These are phyloP conservation scores for Pseudomyrmex pallidus DNA, from an alignment of 1,140 invertebrate genomes.

Conservation along the genomic window DNA sequence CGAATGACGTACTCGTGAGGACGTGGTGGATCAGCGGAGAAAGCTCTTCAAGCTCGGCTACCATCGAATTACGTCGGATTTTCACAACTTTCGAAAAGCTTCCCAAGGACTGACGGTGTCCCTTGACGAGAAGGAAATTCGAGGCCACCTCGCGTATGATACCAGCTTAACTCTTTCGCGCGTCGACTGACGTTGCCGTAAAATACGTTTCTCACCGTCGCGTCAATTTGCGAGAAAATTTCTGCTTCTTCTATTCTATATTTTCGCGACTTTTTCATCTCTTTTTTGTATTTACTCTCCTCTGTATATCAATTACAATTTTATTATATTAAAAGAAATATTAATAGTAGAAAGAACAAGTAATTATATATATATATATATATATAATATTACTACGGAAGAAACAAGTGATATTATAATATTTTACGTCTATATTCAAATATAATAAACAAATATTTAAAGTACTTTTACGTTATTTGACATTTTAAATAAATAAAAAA, in stretches of 20 bases:
- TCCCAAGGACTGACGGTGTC: constrained; percentile 20
- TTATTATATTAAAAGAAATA: not conserved
- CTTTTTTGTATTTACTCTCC: not conserved
- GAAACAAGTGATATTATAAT: no score
- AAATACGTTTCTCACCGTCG: constrained; percentile 20
- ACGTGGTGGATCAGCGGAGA: constrained; percentile 39
- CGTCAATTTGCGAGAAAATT: not conserved
- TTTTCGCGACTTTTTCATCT: not conserved
- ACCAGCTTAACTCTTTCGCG: constrained; percentile 14
- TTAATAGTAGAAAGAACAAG: no score
- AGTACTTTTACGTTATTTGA: no score
- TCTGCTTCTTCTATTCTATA: not conserved
- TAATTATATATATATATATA: no score
- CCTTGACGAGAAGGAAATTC: constrained; percentile 28
- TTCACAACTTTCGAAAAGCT: constrained; percentile 54
- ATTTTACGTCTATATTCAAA: no score
- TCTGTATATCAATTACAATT: not conserved
- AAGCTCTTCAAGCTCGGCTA: constrained; percentile 61
- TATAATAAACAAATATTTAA: no score
- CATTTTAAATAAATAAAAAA: no score
- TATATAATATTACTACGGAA: no score
- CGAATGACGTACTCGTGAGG: constrained; percentile 46
- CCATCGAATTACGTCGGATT: constrained; percentile 67
- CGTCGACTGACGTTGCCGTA: not conserved
- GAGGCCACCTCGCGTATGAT: not conserved